phyloP scores from a whole-genome alignment of 2,113 vertebrate genomes.

The Lepidothrix coronata region DNA sequence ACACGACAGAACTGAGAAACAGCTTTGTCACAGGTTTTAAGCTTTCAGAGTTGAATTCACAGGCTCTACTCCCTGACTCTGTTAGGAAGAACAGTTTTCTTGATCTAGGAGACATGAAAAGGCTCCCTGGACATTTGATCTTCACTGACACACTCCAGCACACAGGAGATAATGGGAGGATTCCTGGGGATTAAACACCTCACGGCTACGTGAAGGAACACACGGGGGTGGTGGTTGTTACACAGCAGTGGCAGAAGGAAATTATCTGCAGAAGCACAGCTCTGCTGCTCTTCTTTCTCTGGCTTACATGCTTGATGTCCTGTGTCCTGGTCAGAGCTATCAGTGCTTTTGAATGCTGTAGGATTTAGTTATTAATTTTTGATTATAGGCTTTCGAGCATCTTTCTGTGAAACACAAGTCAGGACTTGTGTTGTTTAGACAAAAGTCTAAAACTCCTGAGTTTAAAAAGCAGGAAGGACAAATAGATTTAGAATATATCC shows the following conservation, averaged over 20 bases:
- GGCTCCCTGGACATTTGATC: not conserved
- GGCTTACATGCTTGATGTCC: not conserved
- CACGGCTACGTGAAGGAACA: not conserved
- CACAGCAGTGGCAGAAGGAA: not conserved
- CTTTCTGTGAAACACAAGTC: not conserved
- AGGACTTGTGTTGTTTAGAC: not conserved
- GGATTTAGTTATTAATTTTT: not conserved
- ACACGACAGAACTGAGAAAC: not conserved
- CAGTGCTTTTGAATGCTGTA: not conserved
- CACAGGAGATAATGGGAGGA: not conserved
- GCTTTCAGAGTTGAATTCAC: not conserved
- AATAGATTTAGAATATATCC: not conserved
- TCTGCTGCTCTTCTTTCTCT: not conserved
- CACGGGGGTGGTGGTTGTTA: not conserved
- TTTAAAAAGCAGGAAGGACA: not conserved
- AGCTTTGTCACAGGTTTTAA: not conserved
- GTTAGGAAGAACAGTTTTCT: not conserved
- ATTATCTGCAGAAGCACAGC: not conserved
- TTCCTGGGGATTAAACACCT: not conserved
- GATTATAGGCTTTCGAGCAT: not conserved
- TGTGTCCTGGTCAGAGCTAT: not conserved
- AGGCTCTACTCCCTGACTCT: not conserved
- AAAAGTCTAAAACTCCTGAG: not conserved
- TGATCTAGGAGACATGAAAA: not conserved
- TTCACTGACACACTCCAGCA: not conserved